A percentile compares a stretch with the other conserved stretches of the same genome.
phyloP scores from a whole-genome alignment of 2,113 vertebrate species.

The Herpailurus yagouaroundi region DNA sequence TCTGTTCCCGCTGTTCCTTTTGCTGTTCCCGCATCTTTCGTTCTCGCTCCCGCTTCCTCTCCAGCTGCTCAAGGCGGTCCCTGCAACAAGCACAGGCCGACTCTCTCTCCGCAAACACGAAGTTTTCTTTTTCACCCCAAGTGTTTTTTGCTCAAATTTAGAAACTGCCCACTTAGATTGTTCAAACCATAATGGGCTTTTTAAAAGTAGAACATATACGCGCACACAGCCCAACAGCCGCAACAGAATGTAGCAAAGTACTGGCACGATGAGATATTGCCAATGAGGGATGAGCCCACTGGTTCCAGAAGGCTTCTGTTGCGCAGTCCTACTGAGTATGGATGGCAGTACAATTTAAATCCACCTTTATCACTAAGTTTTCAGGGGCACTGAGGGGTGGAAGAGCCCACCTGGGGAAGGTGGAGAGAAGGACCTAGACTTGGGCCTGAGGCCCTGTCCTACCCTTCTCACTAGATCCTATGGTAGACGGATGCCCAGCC shows the following conservation, averaged over 20 bases:
- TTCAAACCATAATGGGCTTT: neutral
- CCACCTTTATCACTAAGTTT: neutral
- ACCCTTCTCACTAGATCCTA: neutral
- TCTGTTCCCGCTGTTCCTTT: slow-evolving; percentile 95
- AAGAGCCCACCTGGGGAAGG: neutral
- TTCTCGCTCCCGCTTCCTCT: slow-evolving; percentile 94
- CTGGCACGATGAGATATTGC: neutral
- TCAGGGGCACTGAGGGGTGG: rapidly evolving
- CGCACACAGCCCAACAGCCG: rapidly evolving
- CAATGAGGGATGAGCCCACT: rapidly evolving
- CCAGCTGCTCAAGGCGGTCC: slow-evolving; percentile 96
- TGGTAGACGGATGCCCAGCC: neutral
- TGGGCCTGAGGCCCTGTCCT: rapidly evolving
- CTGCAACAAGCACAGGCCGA: slow-evolving; percentile 80
- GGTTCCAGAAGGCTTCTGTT: neutral
- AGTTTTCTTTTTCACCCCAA: rapidly evolving
- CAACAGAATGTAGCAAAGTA: rapidly evolving
- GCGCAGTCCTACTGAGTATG: rapidly evolving
- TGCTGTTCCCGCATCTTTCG: slow-evolving; percentile 95
- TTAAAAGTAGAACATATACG: neutral
- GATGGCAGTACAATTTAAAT: neutral
- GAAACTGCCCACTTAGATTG: rapidly evolving
- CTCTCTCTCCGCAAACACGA: neutral
- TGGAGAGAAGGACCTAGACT: neutral
- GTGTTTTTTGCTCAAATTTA: rapidly evolving